Percentiles rank a stretch among this genome's conserved stretches.
Conservation (phyloP, 2,797 vertebrate genomes). For the Sus cebifrons region DNA sequence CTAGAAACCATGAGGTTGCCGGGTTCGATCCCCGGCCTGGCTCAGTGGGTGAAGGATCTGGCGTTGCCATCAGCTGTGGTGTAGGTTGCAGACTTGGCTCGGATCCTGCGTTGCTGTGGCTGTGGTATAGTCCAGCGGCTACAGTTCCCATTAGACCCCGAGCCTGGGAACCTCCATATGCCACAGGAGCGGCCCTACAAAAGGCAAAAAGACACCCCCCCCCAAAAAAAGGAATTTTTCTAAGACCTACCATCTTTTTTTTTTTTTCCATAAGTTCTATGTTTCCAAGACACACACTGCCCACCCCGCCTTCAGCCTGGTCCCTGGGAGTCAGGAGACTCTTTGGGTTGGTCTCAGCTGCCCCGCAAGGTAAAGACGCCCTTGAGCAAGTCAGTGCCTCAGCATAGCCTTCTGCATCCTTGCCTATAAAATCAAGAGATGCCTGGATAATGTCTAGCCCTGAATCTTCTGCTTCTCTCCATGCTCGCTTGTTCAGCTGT, state of each 20-base stretch:
- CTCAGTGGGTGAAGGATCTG: too few species aligned
- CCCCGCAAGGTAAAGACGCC: neutral
- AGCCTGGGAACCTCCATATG: too few species aligned
- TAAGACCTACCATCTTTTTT: conserved; percentile 19
- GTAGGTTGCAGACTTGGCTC: too few species aligned
- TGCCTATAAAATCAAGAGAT: neutral
- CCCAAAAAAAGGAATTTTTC: neutral
- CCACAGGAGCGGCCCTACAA: too few species aligned
- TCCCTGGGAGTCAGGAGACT: neutral
- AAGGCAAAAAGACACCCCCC: too few species aligned
- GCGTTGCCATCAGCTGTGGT: too few species aligned
- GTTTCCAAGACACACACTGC: neutral
- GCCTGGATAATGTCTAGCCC: neutral
- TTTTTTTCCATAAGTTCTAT: neutral
- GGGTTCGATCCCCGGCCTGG: too few species aligned
- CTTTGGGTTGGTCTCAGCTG: neutral
- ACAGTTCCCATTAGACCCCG: too few species aligned
- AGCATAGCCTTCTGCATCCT: neutral
- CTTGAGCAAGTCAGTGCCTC: neutral
- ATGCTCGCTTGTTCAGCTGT: neutral
- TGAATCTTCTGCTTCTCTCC: neutral
- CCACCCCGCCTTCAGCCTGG: neutral
- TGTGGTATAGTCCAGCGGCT: too few species aligned
- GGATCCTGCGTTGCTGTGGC: too few species aligned
- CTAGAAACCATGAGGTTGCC: too few species aligned